Percentiles rank a stretch among this genome's conserved stretches.
Evolutionary conservation across 2,113 vertebrate genomes (phyloP).

Genomic region (Gila orcuttii): DNA sequence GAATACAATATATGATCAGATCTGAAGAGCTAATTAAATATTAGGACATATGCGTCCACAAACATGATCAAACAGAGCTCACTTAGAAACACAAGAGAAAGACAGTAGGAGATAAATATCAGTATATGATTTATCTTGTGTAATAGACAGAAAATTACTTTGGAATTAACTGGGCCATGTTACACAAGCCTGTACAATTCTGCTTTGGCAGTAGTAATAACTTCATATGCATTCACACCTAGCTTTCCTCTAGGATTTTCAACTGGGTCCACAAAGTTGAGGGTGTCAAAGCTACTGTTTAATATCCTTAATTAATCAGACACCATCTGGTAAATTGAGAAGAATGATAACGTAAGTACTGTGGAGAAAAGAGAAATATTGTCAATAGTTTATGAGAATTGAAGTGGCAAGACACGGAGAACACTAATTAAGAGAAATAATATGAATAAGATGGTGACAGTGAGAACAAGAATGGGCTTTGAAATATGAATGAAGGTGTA

Average conservation of each 20-base stretch:
- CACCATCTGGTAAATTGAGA: not conserved
- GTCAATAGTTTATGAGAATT: slow-evolving; percentile 53
- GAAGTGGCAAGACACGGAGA: slow-evolving; percentile 35
- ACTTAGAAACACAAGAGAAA: slow-evolving; percentile 6
- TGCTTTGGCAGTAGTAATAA: not conserved
- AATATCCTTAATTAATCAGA: not conserved
- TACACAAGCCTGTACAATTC: not conserved
- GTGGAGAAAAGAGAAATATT: not conserved
- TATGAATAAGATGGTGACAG: slow-evolving; percentile 17
- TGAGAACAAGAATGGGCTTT: not conserved
- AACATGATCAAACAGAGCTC: not conserved
- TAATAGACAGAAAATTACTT: slow-evolving; percentile 4
- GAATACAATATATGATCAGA: slow-evolving; percentile 1
- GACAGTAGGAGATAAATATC: not conserved
- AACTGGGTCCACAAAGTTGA: not conserved
- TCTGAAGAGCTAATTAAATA: slow-evolving; percentile 44
- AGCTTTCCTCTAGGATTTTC: not conserved
- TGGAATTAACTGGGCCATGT: not conserved
- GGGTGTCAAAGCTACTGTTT: slow-evolving; percentile 9
- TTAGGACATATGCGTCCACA: slow-evolving; percentile 29
- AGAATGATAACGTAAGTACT: not conserved
- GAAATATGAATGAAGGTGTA: not conserved
- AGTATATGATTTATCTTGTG: not conserved
- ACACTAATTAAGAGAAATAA: slow-evolving; percentile 37
- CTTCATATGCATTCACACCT: not conserved